A percentile compares a stretch with the other conserved stretches of the same genome.
Evolutionary conservation across 2,797 vertebrate species (phyloP).

Genomic region (Falco peregrinus): DNA sequence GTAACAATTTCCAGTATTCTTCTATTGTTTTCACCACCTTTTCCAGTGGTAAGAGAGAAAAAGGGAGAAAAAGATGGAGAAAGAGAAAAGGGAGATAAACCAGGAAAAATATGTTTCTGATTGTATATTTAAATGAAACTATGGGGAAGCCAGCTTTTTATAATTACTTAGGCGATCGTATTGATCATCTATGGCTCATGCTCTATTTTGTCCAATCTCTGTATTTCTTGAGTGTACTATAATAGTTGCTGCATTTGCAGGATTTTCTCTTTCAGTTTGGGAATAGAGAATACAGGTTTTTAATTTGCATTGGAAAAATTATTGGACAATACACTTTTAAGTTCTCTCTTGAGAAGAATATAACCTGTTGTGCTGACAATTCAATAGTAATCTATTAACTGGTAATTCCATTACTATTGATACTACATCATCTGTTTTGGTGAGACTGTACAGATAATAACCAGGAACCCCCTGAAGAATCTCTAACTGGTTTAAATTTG

Average conservation of each 20-base stretch:
- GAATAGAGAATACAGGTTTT: conserved; percentile 6
- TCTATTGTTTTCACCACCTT: neutral
- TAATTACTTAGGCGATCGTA: neutral
- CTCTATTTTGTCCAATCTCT: neutral
- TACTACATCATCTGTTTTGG: conserved; percentile 62
- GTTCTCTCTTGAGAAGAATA: conserved; percentile 53
- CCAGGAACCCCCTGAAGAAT: conserved; percentile 28
- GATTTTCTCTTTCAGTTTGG: conserved; percentile 40
- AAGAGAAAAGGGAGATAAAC: neutral
- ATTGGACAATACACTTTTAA: conserved; percentile 55
- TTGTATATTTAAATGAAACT: neutral
- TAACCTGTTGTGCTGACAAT: conserved; percentile 51
- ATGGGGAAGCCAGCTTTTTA: neutral
- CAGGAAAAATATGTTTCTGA: neutral
- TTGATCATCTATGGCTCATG: neutral
- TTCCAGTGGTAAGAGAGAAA: neutral
- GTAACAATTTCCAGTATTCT: neutral
- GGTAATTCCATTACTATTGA: conserved; percentile 74
- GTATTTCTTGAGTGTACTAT: neutral
- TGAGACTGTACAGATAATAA: conserved; percentile 35
- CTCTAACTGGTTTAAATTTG: conserved; percentile 54
- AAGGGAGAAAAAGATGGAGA: neutral
- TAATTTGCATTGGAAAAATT: conserved; percentile 61
- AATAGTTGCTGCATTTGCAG: conserved; percentile 17
- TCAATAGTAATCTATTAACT: conserved; percentile 73